Conservation (phyloP, 1,140 invertebrate species). For the Sminthurides bifidus region DNA sequence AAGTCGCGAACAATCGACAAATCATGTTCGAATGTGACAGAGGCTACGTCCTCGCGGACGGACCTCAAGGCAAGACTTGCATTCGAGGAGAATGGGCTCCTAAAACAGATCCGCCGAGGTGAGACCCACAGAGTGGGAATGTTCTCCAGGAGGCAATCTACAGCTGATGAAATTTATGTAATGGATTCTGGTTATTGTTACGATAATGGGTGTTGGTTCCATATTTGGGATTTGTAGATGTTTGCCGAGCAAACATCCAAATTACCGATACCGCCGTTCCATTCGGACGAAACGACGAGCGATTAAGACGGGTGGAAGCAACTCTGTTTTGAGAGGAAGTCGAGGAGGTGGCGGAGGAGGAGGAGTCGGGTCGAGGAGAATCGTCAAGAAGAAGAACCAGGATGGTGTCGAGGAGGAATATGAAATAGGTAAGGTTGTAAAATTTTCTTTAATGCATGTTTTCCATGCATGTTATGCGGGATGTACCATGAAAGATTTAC, state of each 20-base stretch:
- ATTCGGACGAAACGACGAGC: constrained; percentile 22
- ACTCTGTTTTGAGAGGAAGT: background rate
- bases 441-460: too few relatives aligned
- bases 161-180: too few relatives aligned
- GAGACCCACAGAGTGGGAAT: constrained; percentile 9
- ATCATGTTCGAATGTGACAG: constrained; percentile 94
- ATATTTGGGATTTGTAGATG: constrained; percentile 42
- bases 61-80: constrained; percentile 85
- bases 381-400: constrained; percentile 40
- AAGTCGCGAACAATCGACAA: constrained; percentile 81
- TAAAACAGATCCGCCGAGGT: constrained; percentile 47
- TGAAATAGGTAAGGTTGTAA: constrained; percentile 33
- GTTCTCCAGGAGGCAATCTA: background rate
- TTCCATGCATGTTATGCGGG: background rate
- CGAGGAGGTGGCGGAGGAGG: constrained; percentile 30
- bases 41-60: constrained; percentile 36
- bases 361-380: constrained; percentile 33
- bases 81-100: constrained; percentile 62
- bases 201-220: constrained; percentile 35
- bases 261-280: constrained; percentile 59
- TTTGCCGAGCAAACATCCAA: constrained; percentile 65
- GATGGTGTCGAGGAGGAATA: constrained; percentile 34
- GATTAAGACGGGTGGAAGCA: constrained; percentile 21
- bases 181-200: too few relatives aligned
- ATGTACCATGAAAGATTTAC: too few relatives aligned